A percentile compares a stretch with the other conserved stretches of the same genome.
Conservation (phyloP, 2,797 vertebrate species). For the Peromyscus aztecus region DNA sequence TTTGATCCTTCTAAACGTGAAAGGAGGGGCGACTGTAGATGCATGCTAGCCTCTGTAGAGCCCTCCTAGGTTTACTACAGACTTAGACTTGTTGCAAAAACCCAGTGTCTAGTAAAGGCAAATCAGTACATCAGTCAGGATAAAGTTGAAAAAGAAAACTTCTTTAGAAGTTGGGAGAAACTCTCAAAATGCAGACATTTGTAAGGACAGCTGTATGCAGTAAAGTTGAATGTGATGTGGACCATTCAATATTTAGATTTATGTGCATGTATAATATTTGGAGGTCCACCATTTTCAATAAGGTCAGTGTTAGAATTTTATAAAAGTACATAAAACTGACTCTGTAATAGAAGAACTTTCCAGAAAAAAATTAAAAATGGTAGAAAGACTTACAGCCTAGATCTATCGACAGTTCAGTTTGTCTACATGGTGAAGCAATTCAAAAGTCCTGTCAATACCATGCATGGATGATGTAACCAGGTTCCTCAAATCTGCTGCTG, state of each 20-base stretch:
- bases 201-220: not conserved
- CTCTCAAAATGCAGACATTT: not conserved
- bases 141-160: not conserved
- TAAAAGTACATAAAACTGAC: conserved; percentile 5
- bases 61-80: not conserved
- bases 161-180: not conserved
- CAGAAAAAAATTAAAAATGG: not conserved
- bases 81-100: not conserved
- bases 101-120: not conserved
- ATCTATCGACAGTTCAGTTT: not conserved
- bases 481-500: not conserved
- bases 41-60: not conserved
- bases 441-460: not conserved
- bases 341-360: not conserved
- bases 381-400: not conserved
- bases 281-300: not conserved
- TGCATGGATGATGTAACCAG: not conserved
- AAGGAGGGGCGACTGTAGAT: fast-evolving
- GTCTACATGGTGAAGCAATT: not conserved
- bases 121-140: not conserved
- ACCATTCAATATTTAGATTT: not conserved
- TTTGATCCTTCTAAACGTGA: not conserved
- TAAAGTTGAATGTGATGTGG: not conserved
- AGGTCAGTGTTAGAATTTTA: not conserved
- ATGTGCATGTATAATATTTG: not conserved